These are phyloP conservation scores for Calliphora vicina DNA, from an alignment of 1,140 invertebrate genomes.

Conservation along the genomic window DNA sequence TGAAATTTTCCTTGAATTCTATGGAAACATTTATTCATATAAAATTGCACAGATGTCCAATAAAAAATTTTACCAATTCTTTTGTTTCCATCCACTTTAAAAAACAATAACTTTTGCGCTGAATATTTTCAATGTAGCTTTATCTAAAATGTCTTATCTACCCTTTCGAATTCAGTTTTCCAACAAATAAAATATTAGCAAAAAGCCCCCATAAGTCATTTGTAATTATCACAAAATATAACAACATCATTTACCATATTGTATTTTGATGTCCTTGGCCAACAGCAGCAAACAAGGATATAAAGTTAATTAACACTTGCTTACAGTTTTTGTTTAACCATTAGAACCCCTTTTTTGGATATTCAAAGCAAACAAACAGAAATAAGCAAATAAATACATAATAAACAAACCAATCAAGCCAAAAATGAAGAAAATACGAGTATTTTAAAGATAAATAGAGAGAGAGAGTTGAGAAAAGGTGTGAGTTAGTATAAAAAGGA, in stretches of 20 bases:
- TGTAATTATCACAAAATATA: neutral
- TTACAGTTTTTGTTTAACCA: neutral
- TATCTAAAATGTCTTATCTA: neutral
- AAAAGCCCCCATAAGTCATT: slow-evolving; percentile 1
- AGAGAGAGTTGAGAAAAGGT: no score
- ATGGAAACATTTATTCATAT: no score
- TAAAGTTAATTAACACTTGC: slow-evolving; percentile 10
- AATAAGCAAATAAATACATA: slow-evolving; percentile 7
- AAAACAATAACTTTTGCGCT: no score
- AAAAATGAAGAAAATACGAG: neutral
- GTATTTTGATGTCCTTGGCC: neutral
- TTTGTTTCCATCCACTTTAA: no score
- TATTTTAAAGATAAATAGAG: neutral
- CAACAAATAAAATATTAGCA: neutral
- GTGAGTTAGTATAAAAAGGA: neutral
- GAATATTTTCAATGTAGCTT: no score
- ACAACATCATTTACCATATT: slow-evolving; percentile 1
- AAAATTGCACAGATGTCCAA: no score
- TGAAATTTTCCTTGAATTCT: no score
- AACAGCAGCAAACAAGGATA: neutral
- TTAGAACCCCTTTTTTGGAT: neutral
- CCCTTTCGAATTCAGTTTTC: neutral
- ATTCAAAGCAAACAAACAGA: neutral
- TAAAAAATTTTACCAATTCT: no score
- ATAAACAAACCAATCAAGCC: slow-evolving; percentile 12